Evolutionary conservation across 2,113 vertebrate genomes (phyloP).

Genomic region (Micronisus gabar): DNA sequence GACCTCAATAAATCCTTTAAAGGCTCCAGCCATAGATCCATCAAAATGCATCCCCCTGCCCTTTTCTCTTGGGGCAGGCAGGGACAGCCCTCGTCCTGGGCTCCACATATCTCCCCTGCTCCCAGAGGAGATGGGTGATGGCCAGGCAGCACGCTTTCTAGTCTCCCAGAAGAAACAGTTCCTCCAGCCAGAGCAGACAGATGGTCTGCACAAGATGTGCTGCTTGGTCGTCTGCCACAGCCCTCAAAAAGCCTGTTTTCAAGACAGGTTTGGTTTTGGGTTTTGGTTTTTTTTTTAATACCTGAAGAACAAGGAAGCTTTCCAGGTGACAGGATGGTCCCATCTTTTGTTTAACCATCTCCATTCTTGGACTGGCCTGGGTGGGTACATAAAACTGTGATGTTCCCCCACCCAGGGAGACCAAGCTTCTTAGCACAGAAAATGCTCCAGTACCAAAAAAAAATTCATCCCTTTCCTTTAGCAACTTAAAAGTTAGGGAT

Average conservation of each 20-base stretch:
- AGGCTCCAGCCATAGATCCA: neutral
- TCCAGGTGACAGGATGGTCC: neutral
- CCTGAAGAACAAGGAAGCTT: neutral
- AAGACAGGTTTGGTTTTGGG: neutral
- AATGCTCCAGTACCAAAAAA: neutral
- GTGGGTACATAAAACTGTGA: neutral
- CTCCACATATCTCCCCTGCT: neutral
- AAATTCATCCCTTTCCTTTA: neutral
- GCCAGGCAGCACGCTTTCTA: neutral
- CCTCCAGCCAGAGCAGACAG: neutral
- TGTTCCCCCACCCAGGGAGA: neutral
- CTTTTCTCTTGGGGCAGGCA: neutral
- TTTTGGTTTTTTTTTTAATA: neutral
- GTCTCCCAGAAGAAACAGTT: neutral
- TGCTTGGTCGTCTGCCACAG: neutral
- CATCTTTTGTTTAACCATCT: neutral
- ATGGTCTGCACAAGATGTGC: neutral
- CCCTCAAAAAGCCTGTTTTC: neutral
- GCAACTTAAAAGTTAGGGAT: neutral
- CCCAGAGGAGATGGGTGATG: neutral
- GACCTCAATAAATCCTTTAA: neutral
- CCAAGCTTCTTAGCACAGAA: neutral
- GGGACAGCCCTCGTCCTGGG: accelerated
- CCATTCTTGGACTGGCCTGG: neutral
- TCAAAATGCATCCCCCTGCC: neutral